Percentiles rank a stretch among this genome's conserved stretches.
Conservation (phyloP, 2,888 invertebrate species). For the Drosophila suboccidentalis region DNA sequence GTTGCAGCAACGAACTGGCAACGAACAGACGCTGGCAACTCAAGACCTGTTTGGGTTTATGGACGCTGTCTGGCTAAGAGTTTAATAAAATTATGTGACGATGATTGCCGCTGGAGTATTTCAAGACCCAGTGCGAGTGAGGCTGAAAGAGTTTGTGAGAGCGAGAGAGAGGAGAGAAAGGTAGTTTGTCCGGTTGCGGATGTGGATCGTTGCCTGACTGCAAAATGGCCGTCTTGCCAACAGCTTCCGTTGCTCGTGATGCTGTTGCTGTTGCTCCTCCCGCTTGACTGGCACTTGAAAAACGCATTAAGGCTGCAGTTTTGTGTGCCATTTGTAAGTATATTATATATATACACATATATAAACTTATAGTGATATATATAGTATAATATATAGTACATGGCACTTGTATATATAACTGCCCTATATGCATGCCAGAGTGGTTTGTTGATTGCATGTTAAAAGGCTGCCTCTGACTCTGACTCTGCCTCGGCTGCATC, state of each 20-base stretch:
- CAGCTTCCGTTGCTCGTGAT: constrained; percentile 39
- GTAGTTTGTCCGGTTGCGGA: constrained; percentile 44
- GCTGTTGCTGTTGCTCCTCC: constrained; percentile 28
- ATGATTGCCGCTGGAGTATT: constrained; percentile 64
- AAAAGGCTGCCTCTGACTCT: constrained; percentile 65
- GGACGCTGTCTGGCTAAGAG: constrained; percentile 62
- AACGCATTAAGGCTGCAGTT: constrained; percentile 77
- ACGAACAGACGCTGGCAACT: constrained; percentile 35
- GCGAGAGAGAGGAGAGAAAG: neutral
- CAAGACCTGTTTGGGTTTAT: constrained; percentile 37
- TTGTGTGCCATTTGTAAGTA: constrained; percentile 65
- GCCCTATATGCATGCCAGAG: constrained; percentile 76
- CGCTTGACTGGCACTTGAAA: constrained; percentile 72
- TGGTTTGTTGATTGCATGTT: constrained; percentile 81
- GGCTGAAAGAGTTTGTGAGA: neutral
- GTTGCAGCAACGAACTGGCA: constrained; percentile 50
- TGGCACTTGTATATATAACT: constrained; percentile 60
- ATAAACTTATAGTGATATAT: constrained; percentile 38
- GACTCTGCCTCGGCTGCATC: constrained; percentile 46
- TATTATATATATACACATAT: constrained; percentile 39
- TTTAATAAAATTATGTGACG: constrained; percentile 81
- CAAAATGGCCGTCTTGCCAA: constrained; percentile 60
- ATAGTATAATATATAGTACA: neutral
- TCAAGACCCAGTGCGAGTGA: constrained; percentile 1
- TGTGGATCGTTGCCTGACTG: constrained; percentile 58